Percentiles rank a stretch among this genome's conserved stretches.
Evolutionary conservation across 1,140 invertebrate genomes (phyloP).

Genomic region (Sinella curviseta): DNA sequence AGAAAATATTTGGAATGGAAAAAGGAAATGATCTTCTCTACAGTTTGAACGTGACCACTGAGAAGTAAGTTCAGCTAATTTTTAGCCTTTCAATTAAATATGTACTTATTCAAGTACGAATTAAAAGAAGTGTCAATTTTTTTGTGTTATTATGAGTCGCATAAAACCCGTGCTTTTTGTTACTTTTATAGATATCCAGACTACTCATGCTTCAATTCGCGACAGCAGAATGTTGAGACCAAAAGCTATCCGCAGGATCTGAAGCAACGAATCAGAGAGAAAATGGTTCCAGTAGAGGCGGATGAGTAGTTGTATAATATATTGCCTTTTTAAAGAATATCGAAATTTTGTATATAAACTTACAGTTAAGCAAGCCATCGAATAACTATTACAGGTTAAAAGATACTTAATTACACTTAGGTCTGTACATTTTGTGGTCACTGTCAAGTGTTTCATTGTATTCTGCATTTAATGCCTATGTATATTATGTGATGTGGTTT

Average conservation of each 20-base stretch:
- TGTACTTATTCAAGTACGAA: too few relatives aligned
- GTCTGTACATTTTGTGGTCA: too few relatives aligned
- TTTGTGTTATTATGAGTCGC: neutral
- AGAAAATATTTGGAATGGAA: constrained; percentile 24
- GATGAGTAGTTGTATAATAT: neutral
- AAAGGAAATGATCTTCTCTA: constrained; percentile 20
- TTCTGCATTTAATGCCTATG: too few relatives aligned
- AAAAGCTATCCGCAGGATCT: constrained; percentile 29
- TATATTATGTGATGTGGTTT: too few relatives aligned
- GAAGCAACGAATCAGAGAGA: constrained; percentile 18
- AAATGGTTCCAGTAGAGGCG: neutral
- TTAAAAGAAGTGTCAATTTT: too few relatives aligned
- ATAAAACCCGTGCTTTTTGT: neutral
- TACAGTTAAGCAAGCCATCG: too few relatives aligned
- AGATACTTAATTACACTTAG: neutral
- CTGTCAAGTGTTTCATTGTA: too few relatives aligned
- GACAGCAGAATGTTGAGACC: constrained; percentile 26
- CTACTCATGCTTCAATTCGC: constrained; percentile 22
- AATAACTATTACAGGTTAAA: neutral
- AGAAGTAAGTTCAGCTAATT: constrained; percentile 30
- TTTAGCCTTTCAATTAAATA: neutral
- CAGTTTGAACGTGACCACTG: constrained; percentile 31
- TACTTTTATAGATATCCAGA: constrained; percentile 27
- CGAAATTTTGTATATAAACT: too few relatives aligned
- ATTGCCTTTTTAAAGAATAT: neutral